These are phyloP conservation scores for Charanyca ferruginea DNA, from an alignment of 2,888 invertebrate species.

Conservation along the genomic window DNA sequence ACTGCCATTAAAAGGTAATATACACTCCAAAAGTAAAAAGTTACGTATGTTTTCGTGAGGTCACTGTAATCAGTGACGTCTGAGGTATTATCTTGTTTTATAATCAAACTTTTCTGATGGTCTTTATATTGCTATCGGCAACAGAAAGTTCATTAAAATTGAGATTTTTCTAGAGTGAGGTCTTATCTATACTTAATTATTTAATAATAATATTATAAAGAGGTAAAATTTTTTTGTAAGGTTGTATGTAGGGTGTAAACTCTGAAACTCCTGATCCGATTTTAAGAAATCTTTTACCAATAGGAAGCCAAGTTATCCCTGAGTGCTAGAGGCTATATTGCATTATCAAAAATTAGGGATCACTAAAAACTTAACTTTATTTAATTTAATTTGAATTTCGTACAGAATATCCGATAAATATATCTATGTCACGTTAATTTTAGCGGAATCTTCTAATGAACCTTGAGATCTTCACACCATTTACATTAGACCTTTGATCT, in stretches of 20 bases:
- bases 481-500: constrained; percentile 10
- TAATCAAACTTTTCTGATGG: not conserved
- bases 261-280: no score
- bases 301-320: no score
- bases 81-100: constrained; percentile 3
- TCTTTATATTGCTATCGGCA: not conserved
- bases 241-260: no score
- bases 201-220: no score
- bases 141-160: not conserved
- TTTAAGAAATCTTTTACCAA: no score
- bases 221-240: no score
- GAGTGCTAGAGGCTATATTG: no score
- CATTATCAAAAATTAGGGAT: no score
- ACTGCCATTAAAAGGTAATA: constrained; percentile 50
- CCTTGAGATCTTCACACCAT: constrained; percentile 41
- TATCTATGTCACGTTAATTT: constrained; percentile 37
- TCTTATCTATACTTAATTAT: no score
- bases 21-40: constrained; percentile 34
- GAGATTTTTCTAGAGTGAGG: not conserved
- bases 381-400: no score
- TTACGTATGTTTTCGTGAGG: constrained; percentile 30
- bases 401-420: no score
- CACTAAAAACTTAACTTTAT: no score
- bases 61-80: constrained; percentile 37
- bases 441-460: constrained; percentile 31